phyloP scores from a whole-genome alignment of 2,888 invertebrate genomes.

The Lamellibrachia satsuma region DNA sequence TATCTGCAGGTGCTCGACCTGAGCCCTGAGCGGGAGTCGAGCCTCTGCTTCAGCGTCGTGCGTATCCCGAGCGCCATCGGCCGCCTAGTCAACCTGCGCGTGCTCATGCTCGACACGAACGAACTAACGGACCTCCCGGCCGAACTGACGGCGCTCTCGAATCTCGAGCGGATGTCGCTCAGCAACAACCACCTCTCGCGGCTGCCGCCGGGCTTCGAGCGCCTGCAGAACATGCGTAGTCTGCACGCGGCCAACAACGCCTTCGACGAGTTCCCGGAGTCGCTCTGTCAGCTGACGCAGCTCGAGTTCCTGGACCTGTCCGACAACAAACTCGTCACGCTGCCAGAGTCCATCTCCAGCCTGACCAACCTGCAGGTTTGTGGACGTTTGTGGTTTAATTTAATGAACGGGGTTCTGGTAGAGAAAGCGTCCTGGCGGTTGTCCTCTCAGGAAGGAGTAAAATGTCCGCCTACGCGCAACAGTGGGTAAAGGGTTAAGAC shows the following conservation, averaged over 20 bases:
- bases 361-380: constrained; percentile 55
- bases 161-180: constrained; percentile 61
- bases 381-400: neutral
- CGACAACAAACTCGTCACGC: constrained; percentile 57
- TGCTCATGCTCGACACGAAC: constrained; percentile 64
- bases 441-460: too few species aligned
- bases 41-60: constrained; percentile 55
- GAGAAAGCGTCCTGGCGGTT: neutral
- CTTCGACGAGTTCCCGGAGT: constrained; percentile 57
- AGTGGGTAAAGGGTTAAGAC: too few species aligned
- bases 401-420: neutral
- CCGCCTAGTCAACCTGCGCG: constrained; percentile 56
- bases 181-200: constrained; percentile 59
- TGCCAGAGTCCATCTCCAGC: constrained; percentile 58
- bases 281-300: constrained; percentile 53
- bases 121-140: constrained; percentile 54
- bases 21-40: constrained; percentile 63
- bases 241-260: constrained; percentile 64
- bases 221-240: constrained; percentile 47
- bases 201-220: constrained; percentile 54
- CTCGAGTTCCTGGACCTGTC: constrained; percentile 65
- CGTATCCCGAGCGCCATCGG: constrained; percentile 4
- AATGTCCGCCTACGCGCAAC: too few species aligned
- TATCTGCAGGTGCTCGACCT: constrained; percentile 50
- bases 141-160: constrained; percentile 55